These are phyloP conservation scores for Craniophora ligustri DNA, from an alignment of 2,888 invertebrate genomes.

Conservation along the genomic window DNA sequence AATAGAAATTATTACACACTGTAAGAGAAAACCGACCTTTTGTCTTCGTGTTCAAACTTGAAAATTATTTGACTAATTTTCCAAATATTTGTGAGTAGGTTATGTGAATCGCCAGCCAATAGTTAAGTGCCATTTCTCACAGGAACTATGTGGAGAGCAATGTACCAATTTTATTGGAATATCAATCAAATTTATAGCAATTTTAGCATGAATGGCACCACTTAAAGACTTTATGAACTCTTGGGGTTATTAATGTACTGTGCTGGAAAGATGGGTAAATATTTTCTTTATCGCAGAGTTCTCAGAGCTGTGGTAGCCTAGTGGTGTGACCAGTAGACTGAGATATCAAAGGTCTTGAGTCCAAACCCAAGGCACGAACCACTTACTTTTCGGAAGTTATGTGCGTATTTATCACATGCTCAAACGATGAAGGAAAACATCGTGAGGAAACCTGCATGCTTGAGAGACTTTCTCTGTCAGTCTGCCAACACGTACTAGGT, in stretches of 20 bases:
- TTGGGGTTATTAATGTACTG: conserved; percentile 24
- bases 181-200: conserved; percentile 55
- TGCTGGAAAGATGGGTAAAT: conserved; percentile 27
- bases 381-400: too few species aligned
- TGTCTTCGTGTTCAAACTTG: conserved; percentile 1
- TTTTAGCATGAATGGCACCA: conserved; percentile 34
- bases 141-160: conserved; percentile 41
- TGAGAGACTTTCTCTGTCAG: too few species aligned
- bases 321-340: too few species aligned
- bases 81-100: conserved; percentile 15
- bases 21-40: not conserved
- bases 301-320: too few species aligned
- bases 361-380: too few species aligned
- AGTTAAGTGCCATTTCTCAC: conserved; percentile 31
- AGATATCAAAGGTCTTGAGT: too few species aligned
- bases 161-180: conserved; percentile 53
- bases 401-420: too few species aligned
- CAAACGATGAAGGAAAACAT: too few species aligned
- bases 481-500: too few species aligned
- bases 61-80: conserved; percentile 29
- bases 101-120: conserved; percentile 16
- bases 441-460: too few species aligned
- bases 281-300: too few species aligned
- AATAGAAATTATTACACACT: too few species aligned
- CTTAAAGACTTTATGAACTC: conserved; percentile 30